Evolutionary conservation across 2,888 invertebrate genomes (phyloP).

Genomic region (Tachina lurida): DNA sequence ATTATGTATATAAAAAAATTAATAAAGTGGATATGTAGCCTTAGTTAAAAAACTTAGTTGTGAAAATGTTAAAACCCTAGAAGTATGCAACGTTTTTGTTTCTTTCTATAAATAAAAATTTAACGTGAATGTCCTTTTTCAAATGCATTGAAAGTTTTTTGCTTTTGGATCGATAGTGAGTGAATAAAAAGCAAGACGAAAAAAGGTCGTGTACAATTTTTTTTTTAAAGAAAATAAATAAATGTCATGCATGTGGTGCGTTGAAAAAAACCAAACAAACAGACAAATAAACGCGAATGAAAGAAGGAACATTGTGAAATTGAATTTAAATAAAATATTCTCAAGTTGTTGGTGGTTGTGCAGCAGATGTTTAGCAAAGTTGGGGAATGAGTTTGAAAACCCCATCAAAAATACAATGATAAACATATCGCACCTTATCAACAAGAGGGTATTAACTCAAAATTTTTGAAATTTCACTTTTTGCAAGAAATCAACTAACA

Average conservation of each 20-base stretch:
- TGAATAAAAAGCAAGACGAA: conserved; percentile 33
- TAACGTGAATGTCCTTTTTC: conserved; percentile 57
- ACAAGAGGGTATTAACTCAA: too few species aligned
- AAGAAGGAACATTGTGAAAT: conserved; percentile 64
- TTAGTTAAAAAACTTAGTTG: background rate
- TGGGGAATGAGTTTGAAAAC: conserved; percentile 26
- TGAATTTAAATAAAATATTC: conserved; percentile 62
- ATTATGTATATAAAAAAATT: conserved; percentile 2
- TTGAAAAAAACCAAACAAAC: conserved; percentile 25
- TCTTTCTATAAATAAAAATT: background rate
- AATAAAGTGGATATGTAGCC: background rate
- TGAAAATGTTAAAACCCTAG: background rate
- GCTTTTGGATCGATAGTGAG: conserved; percentile 66
- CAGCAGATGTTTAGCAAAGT: conserved; percentile 6
- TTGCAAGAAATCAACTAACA: too few species aligned
- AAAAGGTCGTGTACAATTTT: conserved; percentile 13
- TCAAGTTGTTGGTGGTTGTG: conserved; percentile 30
- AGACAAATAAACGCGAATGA: conserved; percentile 63
- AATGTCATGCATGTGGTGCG: conserved; percentile 70
- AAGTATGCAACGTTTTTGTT: conserved; percentile 26
- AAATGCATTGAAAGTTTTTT: conserved; percentile 46
- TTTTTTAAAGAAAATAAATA: conserved; percentile 49
- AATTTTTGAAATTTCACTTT: too few species aligned
- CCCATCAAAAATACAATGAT: background rate
- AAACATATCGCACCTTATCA: too few species aligned